phyloP scores from a whole-genome alignment of 2,113 vertebrate genomes.

The Petrocephalus microphthalmus region DNA sequence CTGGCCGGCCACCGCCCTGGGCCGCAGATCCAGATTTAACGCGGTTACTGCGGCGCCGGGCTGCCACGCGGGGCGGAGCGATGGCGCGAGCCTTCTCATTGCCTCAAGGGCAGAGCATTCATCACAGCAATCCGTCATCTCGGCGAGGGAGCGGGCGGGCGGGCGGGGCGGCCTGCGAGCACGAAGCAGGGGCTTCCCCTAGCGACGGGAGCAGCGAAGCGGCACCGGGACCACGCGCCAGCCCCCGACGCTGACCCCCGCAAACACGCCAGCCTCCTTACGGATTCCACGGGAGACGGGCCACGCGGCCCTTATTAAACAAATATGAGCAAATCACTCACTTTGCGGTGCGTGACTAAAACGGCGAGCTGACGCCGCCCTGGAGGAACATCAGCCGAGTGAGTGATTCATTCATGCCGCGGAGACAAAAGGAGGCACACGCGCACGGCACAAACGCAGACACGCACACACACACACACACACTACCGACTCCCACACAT shows the following conservation, averaged over 20 bases:
- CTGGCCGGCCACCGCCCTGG: not conserved
- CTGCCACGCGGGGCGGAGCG: slow-evolving; percentile 2
- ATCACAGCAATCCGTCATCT: slow-evolving; percentile 24
- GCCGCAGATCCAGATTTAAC: not conserved
- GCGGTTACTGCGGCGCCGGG: slow-evolving; percentile 2
- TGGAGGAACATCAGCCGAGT: not conserved
- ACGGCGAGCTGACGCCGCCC: not conserved
- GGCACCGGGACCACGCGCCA: not conserved
- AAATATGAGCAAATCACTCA: slow-evolving; percentile 14
- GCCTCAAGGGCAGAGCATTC: slow-evolving; percentile 22
- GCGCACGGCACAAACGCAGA: not conserved
- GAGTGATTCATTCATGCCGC: not conserved
- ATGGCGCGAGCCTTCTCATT: not conserved
- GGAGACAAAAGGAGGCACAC: not conserved
- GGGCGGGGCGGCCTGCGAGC: not conserved
- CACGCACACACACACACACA: not conserved
- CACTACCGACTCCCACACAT: not conserved
- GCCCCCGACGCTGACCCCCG: not conserved
- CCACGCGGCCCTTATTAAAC: slow-evolving; percentile 9
- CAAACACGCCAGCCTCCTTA: not conserved
- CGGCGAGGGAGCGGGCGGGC: not conserved
- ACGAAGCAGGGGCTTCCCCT: slow-evolving; percentile 11
- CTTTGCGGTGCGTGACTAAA: not conserved
- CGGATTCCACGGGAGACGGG: not conserved
- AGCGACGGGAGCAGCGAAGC: not conserved